phyloP scores from a whole-genome alignment of 2,888 invertebrate species.

The Plagiodera versicolora region DNA sequence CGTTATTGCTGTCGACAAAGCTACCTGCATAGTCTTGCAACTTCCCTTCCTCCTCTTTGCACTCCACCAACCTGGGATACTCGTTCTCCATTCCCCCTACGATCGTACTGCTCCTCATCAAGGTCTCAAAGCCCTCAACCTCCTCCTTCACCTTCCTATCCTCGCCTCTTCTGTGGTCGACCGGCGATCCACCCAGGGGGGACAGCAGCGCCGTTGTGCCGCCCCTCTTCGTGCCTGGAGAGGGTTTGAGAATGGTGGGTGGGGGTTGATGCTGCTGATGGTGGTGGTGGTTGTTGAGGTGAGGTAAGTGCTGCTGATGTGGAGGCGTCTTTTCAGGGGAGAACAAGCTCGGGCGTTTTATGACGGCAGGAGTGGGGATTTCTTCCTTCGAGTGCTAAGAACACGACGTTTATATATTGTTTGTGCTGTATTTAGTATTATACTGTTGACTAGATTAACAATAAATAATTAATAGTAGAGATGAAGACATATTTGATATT shows the following conservation, averaged over 20 bases:
- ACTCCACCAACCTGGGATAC: too few relatives aligned
- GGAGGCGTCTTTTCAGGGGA: conserved; percentile 63
- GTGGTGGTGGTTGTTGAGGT: too few relatives aligned
- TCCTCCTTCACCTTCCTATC: too few relatives aligned
- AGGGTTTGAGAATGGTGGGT: too few relatives aligned
- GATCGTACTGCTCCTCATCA: conserved; percentile 59
- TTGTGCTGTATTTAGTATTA: too few relatives aligned
- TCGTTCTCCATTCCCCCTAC: too few relatives aligned
- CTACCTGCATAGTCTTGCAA: conserved; percentile 2
- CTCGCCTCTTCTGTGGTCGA: conserved; percentile 42
- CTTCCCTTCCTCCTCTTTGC: conserved; percentile 1
- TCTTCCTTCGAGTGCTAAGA: conserved; percentile 36
- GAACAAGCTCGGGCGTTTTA: conserved; percentile 65
- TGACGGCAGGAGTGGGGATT: conserved; percentile 39
- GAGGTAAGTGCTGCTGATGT: too few relatives aligned
- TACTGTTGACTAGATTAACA: too few relatives aligned
- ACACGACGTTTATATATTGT: not conserved
- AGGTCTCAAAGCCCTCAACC: conserved; percentile 64
- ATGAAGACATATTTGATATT: too few relatives aligned
- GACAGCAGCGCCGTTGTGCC: conserved; percentile 32
- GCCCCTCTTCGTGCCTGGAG: conserved; percentile 16
- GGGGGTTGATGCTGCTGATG: too few relatives aligned
- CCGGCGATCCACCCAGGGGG: conserved; percentile 39
- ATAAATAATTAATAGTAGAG: too few relatives aligned
- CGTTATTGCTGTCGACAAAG: conserved; percentile 43